phyloP scores from a whole-genome alignment of 2,888 invertebrate genomes.

The Mythimna vitellina region DNA sequence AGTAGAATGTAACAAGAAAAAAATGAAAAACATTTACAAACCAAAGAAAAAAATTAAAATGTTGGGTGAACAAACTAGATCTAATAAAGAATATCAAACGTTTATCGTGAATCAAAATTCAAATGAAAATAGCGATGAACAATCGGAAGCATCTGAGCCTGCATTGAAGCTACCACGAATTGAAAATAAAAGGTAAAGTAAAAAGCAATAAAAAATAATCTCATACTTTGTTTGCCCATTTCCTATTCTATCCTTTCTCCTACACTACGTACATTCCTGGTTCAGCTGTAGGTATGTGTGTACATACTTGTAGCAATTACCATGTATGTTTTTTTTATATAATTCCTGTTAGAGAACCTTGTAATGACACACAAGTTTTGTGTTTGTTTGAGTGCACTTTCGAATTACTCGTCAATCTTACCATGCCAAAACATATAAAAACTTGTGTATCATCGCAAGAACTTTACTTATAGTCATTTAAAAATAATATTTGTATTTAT shows the following conservation, averaged over 20 bases:
- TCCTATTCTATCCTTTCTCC: slow-evolving; percentile 28
- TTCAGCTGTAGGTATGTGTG: not conserved
- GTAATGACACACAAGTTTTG: slow-evolving; percentile 10
- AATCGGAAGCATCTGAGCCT: slow-evolving; percentile 81
- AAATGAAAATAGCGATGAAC: slow-evolving; percentile 78
- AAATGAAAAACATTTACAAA: slow-evolving; percentile 76
- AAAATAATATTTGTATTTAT: slow-evolving; percentile 44
- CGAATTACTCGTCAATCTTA: not conserved
- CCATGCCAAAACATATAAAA: not conserved
- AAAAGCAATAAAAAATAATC: too few relatives aligned
- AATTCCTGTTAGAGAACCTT: not conserved
- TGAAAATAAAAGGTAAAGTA: slow-evolving; percentile 83
- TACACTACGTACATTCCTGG: not conserved
- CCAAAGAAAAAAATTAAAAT: slow-evolving; percentile 77
- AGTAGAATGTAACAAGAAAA: slow-evolving; percentile 73
- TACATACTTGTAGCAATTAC: not conserved
- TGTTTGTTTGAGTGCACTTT: not conserved
- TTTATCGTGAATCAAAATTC: slow-evolving; percentile 78
- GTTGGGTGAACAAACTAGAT: slow-evolving; percentile 78
- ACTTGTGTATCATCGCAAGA: not conserved
- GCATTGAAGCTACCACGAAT: slow-evolving; percentile 87
- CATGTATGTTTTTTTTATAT: not conserved
- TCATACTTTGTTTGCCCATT: slow-evolving; percentile 58
- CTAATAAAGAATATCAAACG: slow-evolving; percentile 78
- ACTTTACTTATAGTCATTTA: not conserved